Conservation (phyloP, 2,113 vertebrate species). For the Mormyrus lacerda region DNA sequence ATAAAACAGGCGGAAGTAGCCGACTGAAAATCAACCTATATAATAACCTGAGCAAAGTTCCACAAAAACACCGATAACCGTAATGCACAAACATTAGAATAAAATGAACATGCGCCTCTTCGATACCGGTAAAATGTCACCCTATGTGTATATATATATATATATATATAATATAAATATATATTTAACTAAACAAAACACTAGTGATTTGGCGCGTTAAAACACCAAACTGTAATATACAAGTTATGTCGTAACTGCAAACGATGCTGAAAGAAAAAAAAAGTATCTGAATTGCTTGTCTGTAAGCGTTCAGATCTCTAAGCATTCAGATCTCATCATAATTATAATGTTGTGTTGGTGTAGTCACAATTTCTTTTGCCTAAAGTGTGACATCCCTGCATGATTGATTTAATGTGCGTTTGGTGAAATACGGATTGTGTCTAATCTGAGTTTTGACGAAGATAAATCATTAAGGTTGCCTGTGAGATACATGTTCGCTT, state of each 20-base stretch:
- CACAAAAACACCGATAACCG: neutral
- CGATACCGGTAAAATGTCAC: neutral
- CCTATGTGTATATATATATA: no score
- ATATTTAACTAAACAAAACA: neutral
- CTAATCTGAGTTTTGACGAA: neutral
- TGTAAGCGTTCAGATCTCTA: neutral
- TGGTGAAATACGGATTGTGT: neutral
- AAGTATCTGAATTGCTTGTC: neutral
- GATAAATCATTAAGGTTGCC: neutral
- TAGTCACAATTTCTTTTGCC: neutral
- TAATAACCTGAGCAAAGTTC: neutral
- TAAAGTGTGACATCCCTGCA: neutral
- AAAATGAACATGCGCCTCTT: neutral
- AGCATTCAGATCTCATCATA: neutral
- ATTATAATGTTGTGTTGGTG: neutral
- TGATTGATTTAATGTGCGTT: neutral
- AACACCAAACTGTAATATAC: neutral
- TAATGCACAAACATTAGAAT: neutral
- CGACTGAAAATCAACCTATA: conserved; percentile 3
- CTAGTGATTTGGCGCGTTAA: neutral
- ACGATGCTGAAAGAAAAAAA: neutral
- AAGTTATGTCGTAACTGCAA: neutral
- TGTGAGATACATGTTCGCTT: neutral
- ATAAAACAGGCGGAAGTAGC: neutral
- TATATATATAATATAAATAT: no score